phyloP scores from a whole-genome alignment of 2,113 vertebrate species.

The Callipepla squamata region DNA sequence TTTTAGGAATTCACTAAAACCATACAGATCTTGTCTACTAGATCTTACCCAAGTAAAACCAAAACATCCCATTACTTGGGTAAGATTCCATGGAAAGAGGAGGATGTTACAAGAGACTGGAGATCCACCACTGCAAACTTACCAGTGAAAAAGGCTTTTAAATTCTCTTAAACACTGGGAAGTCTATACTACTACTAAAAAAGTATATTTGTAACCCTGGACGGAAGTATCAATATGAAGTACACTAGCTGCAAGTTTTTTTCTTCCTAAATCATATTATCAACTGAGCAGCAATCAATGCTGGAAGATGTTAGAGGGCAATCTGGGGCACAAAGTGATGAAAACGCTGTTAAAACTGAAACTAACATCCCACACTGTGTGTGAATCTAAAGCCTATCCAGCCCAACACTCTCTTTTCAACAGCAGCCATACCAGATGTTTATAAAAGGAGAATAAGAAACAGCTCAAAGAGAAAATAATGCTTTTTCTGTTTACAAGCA shows the following conservation, averaged over 20 bases:
- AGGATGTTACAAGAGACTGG: neutral
- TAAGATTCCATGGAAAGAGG: neutral
- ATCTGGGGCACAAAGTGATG: neutral
- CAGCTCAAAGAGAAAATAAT: constrained; percentile 24
- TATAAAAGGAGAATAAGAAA: neutral
- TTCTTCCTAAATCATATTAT: neutral
- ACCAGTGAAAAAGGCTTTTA: neutral
- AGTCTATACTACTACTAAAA: neutral
- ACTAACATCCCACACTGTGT: neutral
- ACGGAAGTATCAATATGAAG: neutral
- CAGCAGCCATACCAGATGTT: neutral
- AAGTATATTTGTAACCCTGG: neutral
- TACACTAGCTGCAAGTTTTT: neutral
- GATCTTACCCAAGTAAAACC: neutral
- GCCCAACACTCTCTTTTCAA: constrained; percentile 29
- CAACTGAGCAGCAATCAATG: neutral
- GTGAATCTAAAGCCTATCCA: neutral
- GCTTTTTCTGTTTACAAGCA: constrained; percentile 9
- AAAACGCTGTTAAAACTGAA: neutral
- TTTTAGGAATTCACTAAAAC: neutral
- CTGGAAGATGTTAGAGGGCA: neutral
- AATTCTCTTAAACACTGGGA: neutral
- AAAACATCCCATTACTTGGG: neutral
- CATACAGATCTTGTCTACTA: neutral
- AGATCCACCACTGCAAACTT: neutral